These are phyloP conservation scores for Spatulosminthurus flaviceps DNA, from an alignment of 2,888 invertebrate genomes.

Conservation along the genomic window DNA sequence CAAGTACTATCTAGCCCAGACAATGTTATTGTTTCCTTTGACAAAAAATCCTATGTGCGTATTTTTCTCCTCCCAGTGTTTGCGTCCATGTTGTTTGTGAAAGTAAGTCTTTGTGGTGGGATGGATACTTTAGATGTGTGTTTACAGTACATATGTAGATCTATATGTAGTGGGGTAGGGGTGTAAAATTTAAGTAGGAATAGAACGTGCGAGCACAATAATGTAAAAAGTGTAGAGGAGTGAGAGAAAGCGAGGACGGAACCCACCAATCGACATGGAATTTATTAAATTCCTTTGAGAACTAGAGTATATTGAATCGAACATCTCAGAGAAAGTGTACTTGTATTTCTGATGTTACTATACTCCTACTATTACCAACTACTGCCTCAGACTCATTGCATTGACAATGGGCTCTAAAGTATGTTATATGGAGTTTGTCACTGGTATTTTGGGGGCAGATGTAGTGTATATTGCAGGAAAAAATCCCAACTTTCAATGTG, in stretches of 20 bases:
- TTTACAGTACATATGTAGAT: background rate
- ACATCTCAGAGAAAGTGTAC: background rate
- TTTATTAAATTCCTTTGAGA: conserved; percentile 26
- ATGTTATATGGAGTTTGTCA: background rate
- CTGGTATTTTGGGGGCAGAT: background rate
- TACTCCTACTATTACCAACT: too few relatives aligned
- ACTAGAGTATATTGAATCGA: conserved; percentile 8
- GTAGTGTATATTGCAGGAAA: too few relatives aligned
- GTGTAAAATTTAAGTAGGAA: background rate
- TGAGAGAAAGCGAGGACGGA: background rate
- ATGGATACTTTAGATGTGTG: too few relatives aligned
- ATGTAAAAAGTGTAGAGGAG: background rate
- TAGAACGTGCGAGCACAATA: background rate
- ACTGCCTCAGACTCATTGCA: background rate
- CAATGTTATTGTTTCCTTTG: conserved; percentile 3
- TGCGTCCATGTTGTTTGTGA: too few relatives aligned
- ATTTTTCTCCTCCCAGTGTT: too few relatives aligned
- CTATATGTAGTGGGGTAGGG: background rate
- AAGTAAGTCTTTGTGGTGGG: too few relatives aligned
- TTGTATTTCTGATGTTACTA: background rate
- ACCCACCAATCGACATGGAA: conserved; percentile 26
- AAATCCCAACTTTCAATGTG: background rate
- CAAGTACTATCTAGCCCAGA: background rate
- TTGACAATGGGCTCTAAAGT: background rate
- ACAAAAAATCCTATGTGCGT: too few relatives aligned